Evolutionary conservation across 2,113 vertebrate genomes (phyloP).

Genomic region (Cyanoramphus novaezelandiae): DNA sequence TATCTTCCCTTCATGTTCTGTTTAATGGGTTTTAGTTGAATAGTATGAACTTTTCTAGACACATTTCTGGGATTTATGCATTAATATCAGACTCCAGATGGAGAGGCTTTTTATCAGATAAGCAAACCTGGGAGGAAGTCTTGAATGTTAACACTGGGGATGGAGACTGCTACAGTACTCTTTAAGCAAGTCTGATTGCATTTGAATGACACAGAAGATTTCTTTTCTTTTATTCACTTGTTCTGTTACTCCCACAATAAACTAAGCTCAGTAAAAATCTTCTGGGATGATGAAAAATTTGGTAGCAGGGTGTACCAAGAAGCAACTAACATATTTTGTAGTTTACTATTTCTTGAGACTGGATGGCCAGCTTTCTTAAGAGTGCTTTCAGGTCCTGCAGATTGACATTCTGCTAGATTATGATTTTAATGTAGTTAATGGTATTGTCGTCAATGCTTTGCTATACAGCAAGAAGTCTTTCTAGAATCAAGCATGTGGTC

Average conservation of each 20-base stretch:
- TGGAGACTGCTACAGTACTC: slow-evolving; percentile 20
- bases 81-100: slow-evolving; percentile 59
- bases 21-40: slow-evolving; percentile 52
- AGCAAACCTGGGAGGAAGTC: slow-evolving; percentile 48
- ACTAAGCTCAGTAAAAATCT: slow-evolving; percentile 22
- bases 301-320: neutral
- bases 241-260: slow-evolving; percentile 62
- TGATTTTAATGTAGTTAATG: neutral
- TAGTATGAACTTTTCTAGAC: slow-evolving; percentile 50
- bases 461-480: neutral
- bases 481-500: neutral
- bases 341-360: slow-evolving; percentile 9
- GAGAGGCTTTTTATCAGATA: slow-evolving; percentile 58
- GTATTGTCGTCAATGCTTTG: neutral
- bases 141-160: slow-evolving; percentile 48
- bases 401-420: slow-evolving; percentile 31
- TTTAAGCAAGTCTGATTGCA: slow-evolving; percentile 54
- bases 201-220: slow-evolving; percentile 62
- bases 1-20: slow-evolving; percentile 33
- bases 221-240: slow-evolving; percentile 65
- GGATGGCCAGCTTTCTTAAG: slow-evolving; percentile 27
- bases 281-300: slow-evolving; percentile 40
- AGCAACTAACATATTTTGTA: neutral
- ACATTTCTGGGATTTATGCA: slow-evolving; percentile 60
- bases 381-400: slow-evolving; percentile 14